Percentiles rank a stretch among this genome's conserved stretches.
Conservation (phyloP, 2,113 vertebrate species). For the Microtus montanus region DNA sequence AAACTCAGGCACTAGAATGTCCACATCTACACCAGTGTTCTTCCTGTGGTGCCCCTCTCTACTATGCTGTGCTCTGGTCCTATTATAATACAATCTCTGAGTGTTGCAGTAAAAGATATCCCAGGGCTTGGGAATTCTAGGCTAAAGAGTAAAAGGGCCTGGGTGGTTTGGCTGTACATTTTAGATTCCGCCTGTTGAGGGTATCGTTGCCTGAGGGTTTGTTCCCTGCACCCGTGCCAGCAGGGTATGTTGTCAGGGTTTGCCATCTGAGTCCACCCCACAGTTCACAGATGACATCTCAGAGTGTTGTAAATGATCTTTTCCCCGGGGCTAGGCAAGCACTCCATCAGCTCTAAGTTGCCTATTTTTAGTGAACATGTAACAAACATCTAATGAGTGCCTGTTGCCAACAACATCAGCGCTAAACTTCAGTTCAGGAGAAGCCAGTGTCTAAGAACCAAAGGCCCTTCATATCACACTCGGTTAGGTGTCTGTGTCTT, state of each 20-base stretch:
- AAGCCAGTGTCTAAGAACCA: background rate
- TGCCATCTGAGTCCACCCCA: background rate
- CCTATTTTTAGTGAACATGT: background rate
- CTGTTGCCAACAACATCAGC: background rate
- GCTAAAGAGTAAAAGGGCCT: background rate
- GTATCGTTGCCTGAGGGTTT: fast-evolving
- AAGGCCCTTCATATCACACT: background rate
- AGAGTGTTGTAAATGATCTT: background rate
- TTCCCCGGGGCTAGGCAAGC: background rate
- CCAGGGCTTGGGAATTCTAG: background rate
- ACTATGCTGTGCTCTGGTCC: fast-evolving
- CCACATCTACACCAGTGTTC: background rate
- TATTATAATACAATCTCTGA: fast-evolving
- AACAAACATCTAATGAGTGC: background rate
- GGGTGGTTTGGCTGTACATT: background rate
- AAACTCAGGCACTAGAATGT: fast-evolving
- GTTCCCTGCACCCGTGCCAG: background rate
- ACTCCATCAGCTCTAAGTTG: background rate
- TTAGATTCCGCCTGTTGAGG: background rate
- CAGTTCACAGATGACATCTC: background rate
- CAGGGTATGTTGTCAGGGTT: background rate
- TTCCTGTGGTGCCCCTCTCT: background rate
- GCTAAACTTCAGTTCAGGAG: background rate
- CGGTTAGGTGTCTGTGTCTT: background rate
- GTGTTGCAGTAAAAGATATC: background rate